Evolutionary conservation across 2,888 invertebrate species (phyloP).

Genomic region (Geotrupes spiniger): DNA sequence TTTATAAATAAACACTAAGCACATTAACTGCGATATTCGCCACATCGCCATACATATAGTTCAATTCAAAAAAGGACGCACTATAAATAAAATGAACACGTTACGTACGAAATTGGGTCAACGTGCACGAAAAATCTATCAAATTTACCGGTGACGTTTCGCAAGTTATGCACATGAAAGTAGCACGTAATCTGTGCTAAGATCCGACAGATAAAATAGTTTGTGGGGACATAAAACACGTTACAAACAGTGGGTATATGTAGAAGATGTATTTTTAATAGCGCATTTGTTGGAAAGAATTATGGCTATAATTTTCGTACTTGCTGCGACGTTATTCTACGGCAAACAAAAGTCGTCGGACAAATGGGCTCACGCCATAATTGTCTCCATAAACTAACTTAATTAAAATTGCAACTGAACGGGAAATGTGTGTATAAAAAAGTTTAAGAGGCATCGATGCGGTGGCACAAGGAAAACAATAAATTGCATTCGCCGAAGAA

Average conservation of each 20-base stretch:
- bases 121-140: conserved; percentile 18
- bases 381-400: no score
- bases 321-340: not conserved
- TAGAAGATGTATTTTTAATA: conserved; percentile 8
- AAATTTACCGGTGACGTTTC: conserved; percentile 20
- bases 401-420: no score
- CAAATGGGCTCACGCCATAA: no score
- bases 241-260: conserved; percentile 11
- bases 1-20: no score
- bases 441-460: no score
- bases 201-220: conserved; percentile 19
- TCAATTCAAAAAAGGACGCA: no score
- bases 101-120: conserved; percentile 12
- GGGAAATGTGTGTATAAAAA: no score
- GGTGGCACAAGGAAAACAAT: no score
- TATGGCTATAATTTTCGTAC: conserved; percentile 7
- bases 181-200: conserved; percentile 19
- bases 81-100: no score
- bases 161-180: conserved; percentile 10
- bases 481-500: no score
- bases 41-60: no score
- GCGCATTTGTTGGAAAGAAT: conserved; percentile 9
- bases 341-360: not conserved
- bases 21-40: no score
- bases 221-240: conserved; percentile 14